A percentile compares a stretch with the other conserved stretches of the same genome.
These are phyloP conservation scores for Xanthia icteritia DNA, from an alignment of 2,888 invertebrate genomes.

Conservation along the genomic window DNA sequence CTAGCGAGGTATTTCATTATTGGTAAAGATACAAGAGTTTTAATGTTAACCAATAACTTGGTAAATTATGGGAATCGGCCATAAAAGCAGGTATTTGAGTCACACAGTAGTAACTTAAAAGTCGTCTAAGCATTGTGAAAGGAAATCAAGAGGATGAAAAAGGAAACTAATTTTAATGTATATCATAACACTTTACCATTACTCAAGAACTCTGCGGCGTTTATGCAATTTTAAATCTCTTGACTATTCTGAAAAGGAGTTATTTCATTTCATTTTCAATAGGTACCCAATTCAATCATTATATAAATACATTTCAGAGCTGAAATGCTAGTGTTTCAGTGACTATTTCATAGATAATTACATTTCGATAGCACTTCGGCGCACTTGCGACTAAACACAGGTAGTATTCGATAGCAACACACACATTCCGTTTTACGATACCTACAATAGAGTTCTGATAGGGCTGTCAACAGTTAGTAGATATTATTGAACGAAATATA, in stretches of 20 bases:
- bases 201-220: not conserved
- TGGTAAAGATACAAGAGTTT: no score
- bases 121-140: not conserved
- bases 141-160: not conserved
- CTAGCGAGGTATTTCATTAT: no score
- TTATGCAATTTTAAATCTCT: not conserved
- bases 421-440: conserved; percentile 57
- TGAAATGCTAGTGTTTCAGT: conserved; percentile 21
- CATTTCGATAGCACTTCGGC: conserved; percentile 48
- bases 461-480: conserved; percentile 30
- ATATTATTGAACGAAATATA: not conserved
- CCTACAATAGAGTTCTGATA: conserved; percentile 17
- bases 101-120: not conserved
- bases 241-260: not conserved
- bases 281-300: not conserved
- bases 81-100: not conserved
- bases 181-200: not conserved
- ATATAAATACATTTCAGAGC: conserved; percentile 15
- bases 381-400: conserved; percentile 55
- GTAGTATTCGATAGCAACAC: conserved; percentile 40
- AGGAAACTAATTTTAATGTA: not conserved
- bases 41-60: no score
- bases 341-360: conserved; percentile 51
- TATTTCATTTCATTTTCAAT: not conserved
- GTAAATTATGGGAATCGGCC: no score